These are phyloP conservation scores for Spilogale gracilis DNA, from an alignment of 2,113 vertebrate genomes.

Conservation along the genomic window DNA sequence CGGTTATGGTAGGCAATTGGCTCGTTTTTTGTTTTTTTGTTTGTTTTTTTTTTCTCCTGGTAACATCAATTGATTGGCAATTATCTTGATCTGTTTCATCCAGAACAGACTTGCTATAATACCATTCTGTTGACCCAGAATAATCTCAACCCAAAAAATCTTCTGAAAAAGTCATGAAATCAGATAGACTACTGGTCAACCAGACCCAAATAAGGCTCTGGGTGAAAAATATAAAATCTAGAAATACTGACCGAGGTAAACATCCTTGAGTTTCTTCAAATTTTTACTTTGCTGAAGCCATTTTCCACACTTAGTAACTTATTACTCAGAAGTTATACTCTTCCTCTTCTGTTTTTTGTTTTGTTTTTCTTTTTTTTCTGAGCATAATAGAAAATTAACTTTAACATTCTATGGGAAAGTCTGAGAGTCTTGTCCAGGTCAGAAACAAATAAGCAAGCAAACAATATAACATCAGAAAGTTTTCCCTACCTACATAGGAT, in stretches of 20 bases:
- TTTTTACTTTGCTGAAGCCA: constrained; percentile 14
- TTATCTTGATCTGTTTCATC: not conserved
- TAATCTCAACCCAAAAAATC: not conserved
- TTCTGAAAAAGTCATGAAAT: not conserved
- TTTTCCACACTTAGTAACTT: not conserved
- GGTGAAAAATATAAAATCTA: not conserved
- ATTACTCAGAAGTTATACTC: not conserved
- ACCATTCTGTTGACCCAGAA: not conserved
- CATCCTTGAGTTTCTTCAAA: not conserved
- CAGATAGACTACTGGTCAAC: not conserved
- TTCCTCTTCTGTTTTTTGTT: not conserved
- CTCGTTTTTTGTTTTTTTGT: not conserved
- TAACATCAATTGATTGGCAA: not conserved
- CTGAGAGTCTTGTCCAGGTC: not conserved
- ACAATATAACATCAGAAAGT: not conserved
- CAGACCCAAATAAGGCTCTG: not conserved
- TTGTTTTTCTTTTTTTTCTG: not conserved
- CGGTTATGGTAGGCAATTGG: not conserved
- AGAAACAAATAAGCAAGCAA: constrained; percentile 49
- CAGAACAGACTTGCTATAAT: not conserved
- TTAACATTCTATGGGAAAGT: not conserved
- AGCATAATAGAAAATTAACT: not conserved
- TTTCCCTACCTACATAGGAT: not conserved
- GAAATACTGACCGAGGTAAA: not conserved
- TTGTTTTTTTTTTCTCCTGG: not conserved